These are phyloP conservation scores for Araneus ventricosus DNA, from an alignment of 1,140 invertebrate species.

Conservation along the genomic window DNA sequence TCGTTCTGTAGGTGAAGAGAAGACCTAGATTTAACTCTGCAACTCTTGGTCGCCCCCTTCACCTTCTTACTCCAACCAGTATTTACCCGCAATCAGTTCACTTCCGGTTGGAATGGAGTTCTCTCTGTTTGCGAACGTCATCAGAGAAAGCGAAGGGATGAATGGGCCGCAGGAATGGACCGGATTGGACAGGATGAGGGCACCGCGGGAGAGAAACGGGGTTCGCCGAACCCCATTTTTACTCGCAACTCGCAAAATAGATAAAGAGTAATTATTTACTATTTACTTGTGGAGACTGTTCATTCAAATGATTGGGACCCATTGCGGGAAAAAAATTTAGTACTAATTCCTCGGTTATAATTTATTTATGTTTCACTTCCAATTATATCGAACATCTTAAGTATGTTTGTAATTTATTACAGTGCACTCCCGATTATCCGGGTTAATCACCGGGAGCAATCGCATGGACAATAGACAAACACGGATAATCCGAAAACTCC, in stretches of 20 bases:
- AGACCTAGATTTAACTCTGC: neutral
- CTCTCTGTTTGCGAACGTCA: conserved; percentile 44
- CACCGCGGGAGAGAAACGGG: neutral
- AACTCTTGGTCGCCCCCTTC: neutral
- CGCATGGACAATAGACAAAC: too few relatives aligned
- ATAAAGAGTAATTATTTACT: conserved; percentile 11
- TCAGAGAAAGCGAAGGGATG: neutral
- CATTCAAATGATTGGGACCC: neutral
- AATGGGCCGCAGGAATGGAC: neutral
- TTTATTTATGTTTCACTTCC: too few relatives aligned
- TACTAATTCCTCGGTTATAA: neutral
- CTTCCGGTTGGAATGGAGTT: conserved; percentile 12
- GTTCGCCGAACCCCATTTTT: neutral
- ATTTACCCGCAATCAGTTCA: conserved; percentile 26
- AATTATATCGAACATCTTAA: too few relatives aligned
- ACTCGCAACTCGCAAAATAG: neutral
- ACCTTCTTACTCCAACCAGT: neutral
- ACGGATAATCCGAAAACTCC: too few relatives aligned
- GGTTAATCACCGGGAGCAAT: too few relatives aligned
- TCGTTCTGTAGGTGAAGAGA: too few relatives aligned
- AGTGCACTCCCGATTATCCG: too few relatives aligned
- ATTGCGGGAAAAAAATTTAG: neutral
- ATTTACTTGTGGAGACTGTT: neutral
- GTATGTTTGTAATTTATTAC: too few relatives aligned
- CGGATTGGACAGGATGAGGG: conserved; percentile 42